Evolutionary conservation across 2,113 vertebrate genomes (phyloP), one percentile per base, ranked within the genome.

Genomic region (Lonchura striata): DNA sequence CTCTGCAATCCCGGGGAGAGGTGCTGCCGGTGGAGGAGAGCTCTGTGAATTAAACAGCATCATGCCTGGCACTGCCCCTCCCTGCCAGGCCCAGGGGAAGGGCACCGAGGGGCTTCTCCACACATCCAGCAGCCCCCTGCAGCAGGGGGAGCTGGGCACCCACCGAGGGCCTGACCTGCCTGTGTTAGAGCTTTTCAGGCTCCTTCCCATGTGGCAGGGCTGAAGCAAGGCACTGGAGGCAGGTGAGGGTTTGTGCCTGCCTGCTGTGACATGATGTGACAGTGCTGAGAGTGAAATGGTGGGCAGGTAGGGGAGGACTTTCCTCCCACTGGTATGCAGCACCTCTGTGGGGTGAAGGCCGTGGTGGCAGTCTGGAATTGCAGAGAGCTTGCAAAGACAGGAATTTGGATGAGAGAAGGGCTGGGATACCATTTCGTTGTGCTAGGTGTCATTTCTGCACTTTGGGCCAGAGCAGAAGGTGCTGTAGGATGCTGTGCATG

Each of bases 1-100:
- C 82, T 97, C 96, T 92, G 86, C 92, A 86, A 11, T 81, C 96
- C 93, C 84, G 61, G 52, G 1, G 80, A 92, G 95, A 96, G 86
- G 86, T 37, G 80, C 78, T 77, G 87, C 49, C n/a, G 52, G 81
- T 46, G 42, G 86, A 92, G 90, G 77, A 65, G 1, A 16, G 77
- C 52, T 9, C 3, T 17, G 12, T 1, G 37, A 83, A 87, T 90
- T 69, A 83, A 93, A 81, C 31, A 66, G 72, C 76, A 64, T 35
- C 69, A 23, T 0, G 0, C 65, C 69, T 27, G 10, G 64, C 56
- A 37, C 16, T 4, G 44, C 54, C 84, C 65, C 78, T 69, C 78
- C 84, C 59, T 0, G 1, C 44, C 6, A 4, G 85, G 19, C 64
- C 75, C 68, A 4, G 47, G 1, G 72, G 37, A 42, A 28, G 7